A percentile compares a stretch with the other conserved stretches of the same genome.
Evolutionary conservation across 2,888 invertebrate species (phyloP).

Genomic region (Thymelicus acteon): DNA sequence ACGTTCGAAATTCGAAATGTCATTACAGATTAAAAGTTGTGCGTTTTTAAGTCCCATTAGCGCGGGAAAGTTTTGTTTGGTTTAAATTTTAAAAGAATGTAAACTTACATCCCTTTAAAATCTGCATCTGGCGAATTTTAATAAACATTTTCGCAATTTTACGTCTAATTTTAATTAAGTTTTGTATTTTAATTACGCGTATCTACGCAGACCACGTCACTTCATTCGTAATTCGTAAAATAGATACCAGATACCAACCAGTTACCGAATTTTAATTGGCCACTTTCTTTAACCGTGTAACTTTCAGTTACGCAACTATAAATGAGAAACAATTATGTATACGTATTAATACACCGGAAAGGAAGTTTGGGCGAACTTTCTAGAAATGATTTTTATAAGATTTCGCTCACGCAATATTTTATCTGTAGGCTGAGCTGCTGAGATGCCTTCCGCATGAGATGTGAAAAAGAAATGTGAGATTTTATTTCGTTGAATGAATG

Average conservation of each 20-base stretch:
- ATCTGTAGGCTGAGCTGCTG: constrained; percentile 24
- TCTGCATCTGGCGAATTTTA: not conserved
- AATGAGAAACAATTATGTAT: constrained; percentile 78
- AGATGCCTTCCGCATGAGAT: constrained; percentile 32
- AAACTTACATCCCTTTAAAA: not conserved
- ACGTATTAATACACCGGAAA: constrained; percentile 76
- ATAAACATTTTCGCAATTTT: not conserved
- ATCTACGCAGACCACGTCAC: constrained; percentile 22
- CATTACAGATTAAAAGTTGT: constrained; percentile 36
- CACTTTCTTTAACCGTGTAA: constrained; percentile 69
- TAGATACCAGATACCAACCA: constrained; percentile 39
- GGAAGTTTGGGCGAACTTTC: constrained; percentile 69
- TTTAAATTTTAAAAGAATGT: not conserved
- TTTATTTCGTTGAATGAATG: constrained; percentile 18
- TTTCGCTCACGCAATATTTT: constrained; percentile 63
- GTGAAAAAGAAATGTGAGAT: constrained; percentile 30
- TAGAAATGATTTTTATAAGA: constrained; percentile 65
- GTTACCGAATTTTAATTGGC: constrained; percentile 75
- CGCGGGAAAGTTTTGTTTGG: constrained; percentile 19
- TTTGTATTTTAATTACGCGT: constrained; percentile 17
- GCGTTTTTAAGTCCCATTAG: constrained; percentile 16
- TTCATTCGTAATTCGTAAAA: constrained; percentile 27
- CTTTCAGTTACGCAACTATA: constrained; percentile 67
- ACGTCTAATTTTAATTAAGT: not conserved
- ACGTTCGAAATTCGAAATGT: constrained; percentile 36